phyloP scores from a whole-genome alignment of 2,113 vertebrate species.

The Nesoenas mayeri region DNA sequence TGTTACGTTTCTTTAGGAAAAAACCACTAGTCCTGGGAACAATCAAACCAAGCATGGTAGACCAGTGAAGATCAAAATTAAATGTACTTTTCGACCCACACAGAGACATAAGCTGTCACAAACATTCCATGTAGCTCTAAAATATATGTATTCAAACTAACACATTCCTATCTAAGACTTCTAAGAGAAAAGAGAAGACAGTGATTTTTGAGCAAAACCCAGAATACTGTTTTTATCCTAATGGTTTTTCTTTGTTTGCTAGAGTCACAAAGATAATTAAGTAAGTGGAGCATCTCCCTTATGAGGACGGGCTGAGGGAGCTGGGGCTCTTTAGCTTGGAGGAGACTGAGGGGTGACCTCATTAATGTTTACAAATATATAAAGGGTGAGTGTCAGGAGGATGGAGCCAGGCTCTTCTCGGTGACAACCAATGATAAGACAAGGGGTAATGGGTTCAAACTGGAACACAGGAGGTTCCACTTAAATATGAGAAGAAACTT shows the following conservation, averaged over 20 bases:
- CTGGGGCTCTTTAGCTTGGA: no score
- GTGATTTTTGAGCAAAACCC: background rate
- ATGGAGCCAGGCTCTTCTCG: no score
- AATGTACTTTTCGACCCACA: background rate
- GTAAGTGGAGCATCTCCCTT: no score
- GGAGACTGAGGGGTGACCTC: no score
- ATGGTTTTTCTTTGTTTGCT: background rate
- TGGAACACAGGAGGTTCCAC: no score
- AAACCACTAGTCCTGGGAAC: background rate
- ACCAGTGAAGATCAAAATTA: background rate
- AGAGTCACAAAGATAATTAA: no score
- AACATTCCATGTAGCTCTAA: background rate
- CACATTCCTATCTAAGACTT: background rate
- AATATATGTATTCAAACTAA: background rate
- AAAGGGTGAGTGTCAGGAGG: no score
- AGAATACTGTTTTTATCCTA: background rate
- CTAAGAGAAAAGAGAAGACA: background rate
- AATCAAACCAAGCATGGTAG: background rate
- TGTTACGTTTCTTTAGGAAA: background rate
- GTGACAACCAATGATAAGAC: no score
- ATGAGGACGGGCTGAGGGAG: no score
- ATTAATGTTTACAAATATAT: no score
- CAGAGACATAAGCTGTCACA: background rate
- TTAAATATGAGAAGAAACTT: no score
- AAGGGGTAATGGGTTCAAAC: no score